phyloP scores from a whole-genome alignment of 2,113 vertebrate species.

The Saguinus imperator region DNA sequence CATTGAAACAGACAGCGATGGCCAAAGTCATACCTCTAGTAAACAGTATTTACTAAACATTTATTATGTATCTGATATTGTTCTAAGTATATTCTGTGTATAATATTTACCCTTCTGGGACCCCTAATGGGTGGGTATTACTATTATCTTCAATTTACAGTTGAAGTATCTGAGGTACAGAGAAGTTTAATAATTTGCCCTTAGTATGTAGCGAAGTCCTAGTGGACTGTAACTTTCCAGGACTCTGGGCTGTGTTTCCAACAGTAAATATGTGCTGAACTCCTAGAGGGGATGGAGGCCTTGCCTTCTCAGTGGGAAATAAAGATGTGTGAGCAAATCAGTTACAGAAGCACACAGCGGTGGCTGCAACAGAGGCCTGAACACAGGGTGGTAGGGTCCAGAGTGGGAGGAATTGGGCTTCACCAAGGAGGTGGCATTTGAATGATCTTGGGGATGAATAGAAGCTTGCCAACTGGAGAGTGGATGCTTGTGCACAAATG shows the following conservation, averaged over 20 bases:
- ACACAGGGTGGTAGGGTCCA: background rate
- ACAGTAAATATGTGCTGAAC: background rate
- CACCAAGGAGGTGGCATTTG: background rate
- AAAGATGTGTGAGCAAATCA: no score
- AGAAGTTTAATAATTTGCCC: background rate
- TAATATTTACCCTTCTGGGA: background rate
- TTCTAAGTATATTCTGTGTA: background rate
- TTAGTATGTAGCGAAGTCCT: background rate
- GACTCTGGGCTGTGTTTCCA: background rate
- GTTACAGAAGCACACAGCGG: accelerated
- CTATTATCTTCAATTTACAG: background rate
- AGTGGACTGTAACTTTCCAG: background rate
- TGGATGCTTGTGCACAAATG: background rate
- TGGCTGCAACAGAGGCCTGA: background rate
- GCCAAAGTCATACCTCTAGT: background rate
- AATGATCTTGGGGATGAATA: background rate
- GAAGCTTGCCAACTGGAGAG: background rate
- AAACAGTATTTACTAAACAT: background rate
- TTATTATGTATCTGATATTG: background rate
- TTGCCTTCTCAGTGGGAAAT: background rate
- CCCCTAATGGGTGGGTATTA: no score
- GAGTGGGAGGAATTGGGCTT: accelerated
- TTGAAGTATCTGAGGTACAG: background rate
- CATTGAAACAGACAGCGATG: background rate
- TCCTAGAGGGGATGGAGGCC: background rate